These are phyloP conservation scores for Osmerus eperlanus DNA, from an alignment of 2,113 vertebrate genomes.

Conservation along the genomic window DNA sequence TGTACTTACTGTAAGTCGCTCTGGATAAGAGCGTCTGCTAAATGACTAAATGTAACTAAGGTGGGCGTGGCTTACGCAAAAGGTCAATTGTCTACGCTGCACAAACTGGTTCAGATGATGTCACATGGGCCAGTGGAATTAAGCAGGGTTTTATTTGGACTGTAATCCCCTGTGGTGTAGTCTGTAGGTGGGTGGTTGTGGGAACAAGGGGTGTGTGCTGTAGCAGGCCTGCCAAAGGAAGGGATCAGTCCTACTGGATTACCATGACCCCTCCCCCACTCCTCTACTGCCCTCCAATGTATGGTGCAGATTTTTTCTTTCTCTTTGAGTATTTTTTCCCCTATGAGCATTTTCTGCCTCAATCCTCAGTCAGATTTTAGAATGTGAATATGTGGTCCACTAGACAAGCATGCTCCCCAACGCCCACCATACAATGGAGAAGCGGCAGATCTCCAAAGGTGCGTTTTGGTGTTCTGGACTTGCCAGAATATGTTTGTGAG, in stretches of 20 bases:
- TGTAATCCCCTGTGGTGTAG: constrained; percentile 79
- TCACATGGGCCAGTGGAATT: constrained; percentile 64
- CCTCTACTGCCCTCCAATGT: constrained; percentile 53
- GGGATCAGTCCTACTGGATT: constrained; percentile 74
- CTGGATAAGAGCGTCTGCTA: too few relatives aligned
- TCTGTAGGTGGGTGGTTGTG: constrained; percentile 28
- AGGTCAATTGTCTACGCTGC: not conserved
- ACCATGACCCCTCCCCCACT: constrained; percentile 52
- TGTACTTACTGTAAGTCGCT: too few relatives aligned
- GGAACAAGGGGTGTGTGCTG: constrained; percentile 62
- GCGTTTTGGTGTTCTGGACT: constrained; percentile 38
- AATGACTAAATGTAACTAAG: too few relatives aligned
- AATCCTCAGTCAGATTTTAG: constrained; percentile 34
- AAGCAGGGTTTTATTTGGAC: constrained; percentile 83
- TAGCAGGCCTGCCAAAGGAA: constrained; percentile 53
- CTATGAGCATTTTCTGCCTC: constrained; percentile 42
- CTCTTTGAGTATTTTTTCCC: constrained; percentile 46
- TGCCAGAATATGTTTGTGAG: not conserved
- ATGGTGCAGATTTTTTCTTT: not conserved
- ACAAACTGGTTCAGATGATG: constrained; percentile 63
- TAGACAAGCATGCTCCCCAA: constrained; percentile 55
- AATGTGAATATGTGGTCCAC: constrained; percentile 32
- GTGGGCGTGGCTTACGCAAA: too few relatives aligned
- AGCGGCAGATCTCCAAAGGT: constrained; percentile 57
- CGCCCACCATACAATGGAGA: constrained; percentile 28